Base-by-base conservation (phyloP, 2,888 invertebrate genomes). In the Harpagoxenus sublaevis region DNA sequence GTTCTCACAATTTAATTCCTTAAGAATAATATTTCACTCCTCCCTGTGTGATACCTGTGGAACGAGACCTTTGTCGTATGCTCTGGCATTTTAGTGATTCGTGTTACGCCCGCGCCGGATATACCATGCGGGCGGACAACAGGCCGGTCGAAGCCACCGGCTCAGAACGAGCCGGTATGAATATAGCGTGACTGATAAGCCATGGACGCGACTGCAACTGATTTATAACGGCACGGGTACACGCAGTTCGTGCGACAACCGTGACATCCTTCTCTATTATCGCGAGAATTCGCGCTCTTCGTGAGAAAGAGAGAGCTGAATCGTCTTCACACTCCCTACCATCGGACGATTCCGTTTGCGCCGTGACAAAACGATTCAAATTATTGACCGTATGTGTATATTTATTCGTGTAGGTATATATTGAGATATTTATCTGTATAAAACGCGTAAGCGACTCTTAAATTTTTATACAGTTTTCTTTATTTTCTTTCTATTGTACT, bases 151-250 rank as follows among this genome's bases (percentile, higher is more conserved):
- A 85, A 90, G 87, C 66, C 87, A 78, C 71, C 81, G 84, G 65
- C 81, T 89, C 84, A 85, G 89, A 90, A 89, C 85, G 83, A 85
- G 70, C 84, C 68, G 35, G 83, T 88, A 90, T 88, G 90, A 89
- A 90, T 90, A 89, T 87, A 78, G 88, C 90, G 89, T 91, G 91
- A 91, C 91, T 88, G 91, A 91, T 92, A 91, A 91, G 89, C 88
- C 86, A 81, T 85, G 88, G 82, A 86, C 66, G 86, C 84, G 82
- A 84, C 87, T 84, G 75, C 81, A 53, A 81, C 81, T 90, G 90
- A 91, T 91, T 91, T 91, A 91, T 91, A 86, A 81, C 86, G 60
- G 73, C 65, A 23, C 57, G 83, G 78, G 45, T 84, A 86, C 83
- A 91, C 87, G 87, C 84, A 85, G 83, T 87, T 89, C 51, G 75